Conservation (phyloP, 2,113 vertebrate genomes). For the Tragelaphus strepsiceros region DNA sequence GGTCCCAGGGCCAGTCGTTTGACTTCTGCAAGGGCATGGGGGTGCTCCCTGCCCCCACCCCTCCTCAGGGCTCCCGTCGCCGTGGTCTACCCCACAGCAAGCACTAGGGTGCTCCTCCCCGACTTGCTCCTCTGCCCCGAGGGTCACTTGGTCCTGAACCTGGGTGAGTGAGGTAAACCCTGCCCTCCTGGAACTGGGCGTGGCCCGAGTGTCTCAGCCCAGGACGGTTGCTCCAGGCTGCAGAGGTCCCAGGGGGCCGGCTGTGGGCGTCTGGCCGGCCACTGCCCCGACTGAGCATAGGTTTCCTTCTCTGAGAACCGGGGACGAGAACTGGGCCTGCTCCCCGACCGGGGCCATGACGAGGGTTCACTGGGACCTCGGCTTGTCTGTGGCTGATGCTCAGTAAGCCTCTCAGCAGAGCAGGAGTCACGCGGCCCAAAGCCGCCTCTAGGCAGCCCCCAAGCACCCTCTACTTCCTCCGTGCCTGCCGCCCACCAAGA, state of each 20-base stretch:
- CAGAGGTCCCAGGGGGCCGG: accelerated
- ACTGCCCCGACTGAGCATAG: not conserved
- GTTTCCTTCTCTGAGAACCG: not conserved
- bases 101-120: not conserved
- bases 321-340: not conserved
- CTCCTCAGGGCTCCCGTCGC: accelerated
- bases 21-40: not conserved
- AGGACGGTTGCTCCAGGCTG: accelerated
- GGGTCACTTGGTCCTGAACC: too few relatives aligned
- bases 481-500: too few relatives aligned
- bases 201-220: not conserved
- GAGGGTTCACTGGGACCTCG: accelerated
- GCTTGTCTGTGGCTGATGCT: accelerated
- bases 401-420: not conserved
- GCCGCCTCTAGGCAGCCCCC: not conserved
- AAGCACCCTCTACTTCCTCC: accelerated
- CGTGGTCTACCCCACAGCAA: accelerated
- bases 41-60: accelerated
- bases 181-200: accelerated
- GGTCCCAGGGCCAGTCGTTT: too few relatives aligned
- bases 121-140: not conserved
- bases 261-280: accelerated
- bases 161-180: not conserved
- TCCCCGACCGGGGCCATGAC: not conserved
- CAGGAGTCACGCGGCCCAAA: accelerated